phyloP scores from a whole-genome alignment of 2,888 invertebrate species.

The Bursaphelenchus okinawaensis region DNA sequence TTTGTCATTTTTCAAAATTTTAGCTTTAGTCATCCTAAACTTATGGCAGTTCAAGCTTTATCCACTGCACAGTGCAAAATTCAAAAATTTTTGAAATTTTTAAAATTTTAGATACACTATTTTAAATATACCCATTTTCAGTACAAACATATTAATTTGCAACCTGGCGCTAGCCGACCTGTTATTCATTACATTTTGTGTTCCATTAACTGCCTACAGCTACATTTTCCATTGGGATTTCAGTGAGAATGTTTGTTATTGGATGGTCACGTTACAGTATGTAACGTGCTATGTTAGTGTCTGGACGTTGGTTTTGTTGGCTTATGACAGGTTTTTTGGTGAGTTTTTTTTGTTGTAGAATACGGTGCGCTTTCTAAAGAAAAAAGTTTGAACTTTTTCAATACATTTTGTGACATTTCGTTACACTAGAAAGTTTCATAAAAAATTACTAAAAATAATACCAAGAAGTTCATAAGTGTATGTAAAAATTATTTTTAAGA shows the following conservation, averaged over 20 bases:
- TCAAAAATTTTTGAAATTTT: not conserved
- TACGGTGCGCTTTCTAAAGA: not conserved
- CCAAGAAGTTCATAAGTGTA: no score
- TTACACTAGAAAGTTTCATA: no score
- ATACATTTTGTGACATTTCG: no score
- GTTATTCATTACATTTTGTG: constrained; percentile 82
- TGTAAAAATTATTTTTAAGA: no score
- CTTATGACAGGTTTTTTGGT: constrained; percentile 69
- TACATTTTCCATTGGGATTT: constrained; percentile 58
- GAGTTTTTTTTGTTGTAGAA: not conserved
- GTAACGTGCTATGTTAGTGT: constrained; percentile 86
- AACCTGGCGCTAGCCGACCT: constrained; percentile 83
- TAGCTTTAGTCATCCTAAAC: not conserved
- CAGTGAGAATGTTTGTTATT: constrained; percentile 27
- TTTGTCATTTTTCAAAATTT: no score
- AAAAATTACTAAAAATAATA: no score
- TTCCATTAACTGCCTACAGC: constrained; percentile 65
- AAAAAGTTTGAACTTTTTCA: no score
- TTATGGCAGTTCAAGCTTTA: not conserved
- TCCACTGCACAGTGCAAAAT: not conserved
- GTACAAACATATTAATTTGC: constrained; percentile 79
- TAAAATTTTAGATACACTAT: not conserved
- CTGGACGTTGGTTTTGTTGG: constrained; percentile 85
- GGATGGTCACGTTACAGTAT: constrained; percentile 67
- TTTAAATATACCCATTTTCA: constrained; percentile 8